phyloP scores from a whole-genome alignment of 2,113 vertebrate species.

The Chunga burmeisteri region DNA sequence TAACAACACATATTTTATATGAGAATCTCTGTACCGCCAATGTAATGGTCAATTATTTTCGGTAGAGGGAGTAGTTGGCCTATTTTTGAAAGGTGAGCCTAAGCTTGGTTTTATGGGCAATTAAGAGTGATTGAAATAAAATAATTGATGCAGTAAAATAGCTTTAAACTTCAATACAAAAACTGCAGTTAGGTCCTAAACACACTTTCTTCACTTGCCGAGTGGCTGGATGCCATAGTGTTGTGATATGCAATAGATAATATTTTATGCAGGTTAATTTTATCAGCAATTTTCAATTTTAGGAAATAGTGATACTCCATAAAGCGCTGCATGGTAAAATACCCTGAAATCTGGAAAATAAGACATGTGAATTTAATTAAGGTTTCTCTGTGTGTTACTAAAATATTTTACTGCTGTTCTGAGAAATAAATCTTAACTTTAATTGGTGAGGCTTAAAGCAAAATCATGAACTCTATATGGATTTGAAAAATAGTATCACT shows the following conservation, averaged over 20 bases:
- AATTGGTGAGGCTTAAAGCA: conserved; percentile 26
- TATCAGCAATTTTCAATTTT: neutral
- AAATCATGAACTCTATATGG: conserved; percentile 9
- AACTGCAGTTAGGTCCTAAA: neutral
- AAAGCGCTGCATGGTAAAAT: neutral
- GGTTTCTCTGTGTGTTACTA: neutral
- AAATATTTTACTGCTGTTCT: conserved; percentile 35
- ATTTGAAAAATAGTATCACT: conserved; percentile 33
- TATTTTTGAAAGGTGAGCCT: neutral
- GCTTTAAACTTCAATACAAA: conserved; percentile 3
- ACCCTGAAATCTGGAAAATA: neutral
- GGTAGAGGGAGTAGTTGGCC: conserved; percentile 70
- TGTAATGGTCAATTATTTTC: neutral
- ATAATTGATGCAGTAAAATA: conserved; percentile 25
- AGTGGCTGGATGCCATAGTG: neutral
- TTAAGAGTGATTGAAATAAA: conserved; percentile 15
- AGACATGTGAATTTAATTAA: conserved; percentile 24
- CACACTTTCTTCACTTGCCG: neutral
- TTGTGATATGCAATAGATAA: neutral
- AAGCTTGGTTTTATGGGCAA: neutral
- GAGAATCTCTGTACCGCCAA: neutral
- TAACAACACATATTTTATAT: fast-evolving
- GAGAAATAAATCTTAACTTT: conserved; percentile 41
- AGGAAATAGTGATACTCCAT: neutral
- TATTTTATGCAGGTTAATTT: neutral